Percentiles rank a stretch among this genome's conserved stretches.
phyloP scores from a whole-genome alignment of 2,113 vertebrate genomes.

The Butorides virescens region DNA sequence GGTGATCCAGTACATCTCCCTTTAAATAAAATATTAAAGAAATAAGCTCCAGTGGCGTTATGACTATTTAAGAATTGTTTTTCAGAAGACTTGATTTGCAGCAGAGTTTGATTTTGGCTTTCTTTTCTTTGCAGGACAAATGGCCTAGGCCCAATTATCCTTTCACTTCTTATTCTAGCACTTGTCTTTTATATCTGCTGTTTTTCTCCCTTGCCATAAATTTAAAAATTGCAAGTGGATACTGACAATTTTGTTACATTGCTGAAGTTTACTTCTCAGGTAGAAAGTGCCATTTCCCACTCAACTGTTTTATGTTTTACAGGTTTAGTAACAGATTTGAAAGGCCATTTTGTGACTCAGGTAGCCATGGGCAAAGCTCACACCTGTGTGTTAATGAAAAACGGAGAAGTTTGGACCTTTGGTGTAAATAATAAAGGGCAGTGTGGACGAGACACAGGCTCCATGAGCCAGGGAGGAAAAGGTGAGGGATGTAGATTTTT shows the following conservation, averaged over 20 bases:
- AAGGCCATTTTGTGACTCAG: constrained; percentile 96
- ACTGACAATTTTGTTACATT: neutral
- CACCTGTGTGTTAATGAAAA: constrained; percentile 95
- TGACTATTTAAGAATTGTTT: neutral
- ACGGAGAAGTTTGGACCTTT: constrained; percentile 97
- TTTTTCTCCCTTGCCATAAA: neutral
- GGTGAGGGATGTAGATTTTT: constrained; percentile 68
- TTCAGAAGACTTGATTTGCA: neutral
- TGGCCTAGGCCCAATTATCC: neutral
- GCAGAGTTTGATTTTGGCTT: neutral
- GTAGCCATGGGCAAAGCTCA: constrained; percentile 99
- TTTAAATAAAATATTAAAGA: neutral
- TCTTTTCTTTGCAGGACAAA: neutral
- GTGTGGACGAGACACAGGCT: constrained; percentile 95
- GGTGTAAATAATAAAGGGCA: constrained; percentile 99
- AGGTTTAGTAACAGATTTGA: constrained; percentile 97
- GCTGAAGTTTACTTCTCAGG: neutral
- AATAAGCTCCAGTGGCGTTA: neutral
- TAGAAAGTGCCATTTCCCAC: neutral
- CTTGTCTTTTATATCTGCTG: neutral
- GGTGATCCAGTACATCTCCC: neutral
- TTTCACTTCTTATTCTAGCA: neutral
- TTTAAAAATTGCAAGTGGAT: neutral
- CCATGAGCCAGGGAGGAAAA: constrained; percentile 95
- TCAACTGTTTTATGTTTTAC: constrained; percentile 1